Base-by-base conservation (phyloP, 1,140 invertebrate species). In the Drosophila pachea region DNA sequence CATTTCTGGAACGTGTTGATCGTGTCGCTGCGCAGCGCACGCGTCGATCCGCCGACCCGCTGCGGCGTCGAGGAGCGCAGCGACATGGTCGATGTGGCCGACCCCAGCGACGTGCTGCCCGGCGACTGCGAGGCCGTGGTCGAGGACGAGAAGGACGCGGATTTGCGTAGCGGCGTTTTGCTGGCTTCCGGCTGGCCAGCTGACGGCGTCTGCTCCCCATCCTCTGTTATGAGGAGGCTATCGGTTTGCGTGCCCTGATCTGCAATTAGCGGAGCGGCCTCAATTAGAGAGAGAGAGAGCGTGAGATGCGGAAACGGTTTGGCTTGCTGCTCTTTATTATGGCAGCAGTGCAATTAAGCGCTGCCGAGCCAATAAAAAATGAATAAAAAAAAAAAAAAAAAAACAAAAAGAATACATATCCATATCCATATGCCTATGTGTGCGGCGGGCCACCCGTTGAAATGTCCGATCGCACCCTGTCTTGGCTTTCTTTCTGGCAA, bases 1-100 rank as follows among this genome's bases (percentile, higher is more conserved):
- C 87, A 89, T 55, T 89, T 89, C 53, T 89, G 88, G 50, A 86
- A 88, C 49, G 87, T 88, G 65, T 88, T 89, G 43, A 89, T 87
- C 11, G 74, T 82, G 43, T 88, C 87, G 54, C 75, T 88, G 16
- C 81, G 71, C 0, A 88, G 55, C 2, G 79, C 70, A 4, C 87
- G 74, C 31, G 49, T 62, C 2, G 83, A 82, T 12, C 40, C 55
- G 49, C 62, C 55, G 11, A 16, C 8, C 32, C 42, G 74, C 31
- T 77, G 43, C 3, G 81, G 81, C 32, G 81, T 86, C 5, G 82
- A 73, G 49, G 82, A 86, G 64, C 82, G 81, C 68, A 88, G 35
- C 38, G 87, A 88, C 66, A 81, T 84, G 35, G 86, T 86, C 55
- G 86, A 88, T 9, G 86, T 86, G 62, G 78, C 82, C 48, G 86